Conservation (phyloP, 2,888 invertebrate species). For the Nemotelus pantherinus region DNA sequence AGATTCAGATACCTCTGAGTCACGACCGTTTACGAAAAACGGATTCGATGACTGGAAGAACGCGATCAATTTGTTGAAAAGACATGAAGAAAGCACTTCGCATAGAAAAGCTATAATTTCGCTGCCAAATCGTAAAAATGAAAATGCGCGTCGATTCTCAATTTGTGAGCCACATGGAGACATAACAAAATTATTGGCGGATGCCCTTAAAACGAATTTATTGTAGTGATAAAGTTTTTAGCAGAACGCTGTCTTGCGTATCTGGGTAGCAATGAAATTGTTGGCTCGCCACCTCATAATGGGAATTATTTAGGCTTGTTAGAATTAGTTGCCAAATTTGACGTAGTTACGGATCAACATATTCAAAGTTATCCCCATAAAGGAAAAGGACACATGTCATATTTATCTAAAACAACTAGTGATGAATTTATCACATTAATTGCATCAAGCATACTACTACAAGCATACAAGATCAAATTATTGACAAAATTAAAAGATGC, state of each 20-base stretch:
- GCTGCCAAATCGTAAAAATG: not conserved
- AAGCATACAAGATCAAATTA: constrained; percentile 5
- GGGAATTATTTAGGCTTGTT: constrained; percentile 47
- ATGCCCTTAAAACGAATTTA: constrained; percentile 13
- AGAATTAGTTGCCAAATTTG: constrained; percentile 47
- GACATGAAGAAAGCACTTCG: not conserved
- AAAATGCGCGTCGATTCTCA: constrained; percentile 23
- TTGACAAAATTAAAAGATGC: not conserved
- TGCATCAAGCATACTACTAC: constrained; percentile 22
- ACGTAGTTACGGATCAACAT: constrained; percentile 37
- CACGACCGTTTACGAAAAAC: constrained; percentile 1
- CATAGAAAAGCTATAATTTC: too few relatives aligned
- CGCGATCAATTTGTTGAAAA: constrained; percentile 1
- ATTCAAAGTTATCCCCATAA: constrained; percentile 27
- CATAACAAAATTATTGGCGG: constrained; percentile 34
- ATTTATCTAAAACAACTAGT: constrained; percentile 45
- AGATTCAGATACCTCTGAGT: constrained; percentile 1
- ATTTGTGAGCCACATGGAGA: constrained; percentile 22
- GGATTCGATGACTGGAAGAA: constrained; percentile 19
- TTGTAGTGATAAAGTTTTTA: constrained; percentile 25
- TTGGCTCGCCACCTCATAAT: constrained; percentile 14
- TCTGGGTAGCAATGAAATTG: constrained; percentile 26
- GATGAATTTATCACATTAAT: constrained; percentile 43
- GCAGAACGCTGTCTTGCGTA: constrained; percentile 39
- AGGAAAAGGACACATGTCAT: constrained; percentile 43